Conservation (phyloP, 2,888 invertebrate species). For the Automeris io region DNA sequence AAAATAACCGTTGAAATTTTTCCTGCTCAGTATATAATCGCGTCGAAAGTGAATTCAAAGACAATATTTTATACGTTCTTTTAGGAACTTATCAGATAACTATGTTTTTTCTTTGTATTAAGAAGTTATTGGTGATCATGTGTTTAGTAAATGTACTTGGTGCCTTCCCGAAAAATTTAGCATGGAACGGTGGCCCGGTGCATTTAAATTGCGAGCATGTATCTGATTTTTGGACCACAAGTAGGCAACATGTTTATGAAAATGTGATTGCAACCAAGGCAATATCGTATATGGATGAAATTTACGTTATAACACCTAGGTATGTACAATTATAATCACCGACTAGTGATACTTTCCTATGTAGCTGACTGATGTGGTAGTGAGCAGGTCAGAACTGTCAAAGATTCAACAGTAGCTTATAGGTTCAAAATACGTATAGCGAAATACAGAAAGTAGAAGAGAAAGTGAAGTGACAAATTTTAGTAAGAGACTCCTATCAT, state of each 20-base stretch:
- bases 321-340: too few relatives aligned
- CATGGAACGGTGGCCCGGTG: conserved; percentile 61
- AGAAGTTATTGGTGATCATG: neutral
- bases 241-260: conserved; percentile 71
- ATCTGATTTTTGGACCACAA: conserved; percentile 64
- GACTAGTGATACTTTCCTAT: too few relatives aligned
- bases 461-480: too few relatives aligned
- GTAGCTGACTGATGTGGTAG: too few relatives aligned
- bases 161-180: conserved; percentile 43
- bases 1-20: neutral
- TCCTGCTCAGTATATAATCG: neutral
- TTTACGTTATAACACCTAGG: conserved; percentile 78
- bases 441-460: too few relatives aligned
- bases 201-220: conserved; percentile 65
- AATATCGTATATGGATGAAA: conserved; percentile 73
- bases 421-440: too few relatives aligned
- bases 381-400: too few relatives aligned
- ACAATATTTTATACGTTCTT: too few relatives aligned
- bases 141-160: conserved; percentile 10
- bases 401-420: too few relatives aligned
- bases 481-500: too few relatives aligned
- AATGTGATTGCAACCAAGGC: conserved; percentile 79
- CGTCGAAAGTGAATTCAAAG: neutral
- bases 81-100: neutral
- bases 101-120: neutral